A percentile compares a stretch with the other conserved stretches of the same genome.
These are phyloP conservation scores for Coelopa frigida DNA, from an alignment of 1,140 invertebrate species.

Conservation along the genomic window DNA sequence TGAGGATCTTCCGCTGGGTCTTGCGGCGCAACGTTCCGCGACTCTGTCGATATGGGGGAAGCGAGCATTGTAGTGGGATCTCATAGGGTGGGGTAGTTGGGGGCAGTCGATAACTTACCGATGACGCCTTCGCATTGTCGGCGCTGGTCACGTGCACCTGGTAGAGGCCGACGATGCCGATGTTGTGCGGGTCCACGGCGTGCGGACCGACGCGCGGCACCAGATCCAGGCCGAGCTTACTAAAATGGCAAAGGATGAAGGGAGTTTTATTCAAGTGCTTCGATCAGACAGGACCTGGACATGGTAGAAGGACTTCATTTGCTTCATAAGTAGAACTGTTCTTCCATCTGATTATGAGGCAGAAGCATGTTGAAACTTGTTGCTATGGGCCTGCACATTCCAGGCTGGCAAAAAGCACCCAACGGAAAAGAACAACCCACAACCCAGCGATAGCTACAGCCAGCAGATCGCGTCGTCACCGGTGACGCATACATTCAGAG, in stretches of 20 bases:
- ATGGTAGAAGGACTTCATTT: no score
- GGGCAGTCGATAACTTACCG: slow-evolving; percentile 48
- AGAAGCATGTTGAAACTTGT: no score
- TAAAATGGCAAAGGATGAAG: slow-evolving; percentile 54
- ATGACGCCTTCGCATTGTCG: slow-evolving; percentile 67
- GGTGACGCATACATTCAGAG: no score
- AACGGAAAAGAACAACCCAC: no score
- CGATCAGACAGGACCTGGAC: no score
- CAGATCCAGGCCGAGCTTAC: slow-evolving; percentile 84
- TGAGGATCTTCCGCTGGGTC: slow-evolving; percentile 60
- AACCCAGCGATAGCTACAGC: no score
- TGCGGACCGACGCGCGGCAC: slow-evolving; percentile 79
- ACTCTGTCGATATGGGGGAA: slow-evolving; percentile 40
- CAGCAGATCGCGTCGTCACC: no score
- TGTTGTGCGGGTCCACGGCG: slow-evolving; percentile 79
- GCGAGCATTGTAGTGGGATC: neutral
- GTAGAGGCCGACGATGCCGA: slow-evolving; percentile 82
- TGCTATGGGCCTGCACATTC: no score
- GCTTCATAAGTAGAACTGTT: no score
- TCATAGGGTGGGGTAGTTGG: slow-evolving; percentile 14
- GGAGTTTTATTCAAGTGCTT: neutral
- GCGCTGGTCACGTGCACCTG: slow-evolving; percentile 78
- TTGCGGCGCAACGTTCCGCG: slow-evolving; percentile 62
- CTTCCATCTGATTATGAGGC: no score
- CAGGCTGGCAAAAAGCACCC: no score